Evolutionary conservation across 2,888 invertebrate species (phyloP), one percentile per base, ranked within the genome.

Genomic region (Amphipyra tragopoginis): DNA sequence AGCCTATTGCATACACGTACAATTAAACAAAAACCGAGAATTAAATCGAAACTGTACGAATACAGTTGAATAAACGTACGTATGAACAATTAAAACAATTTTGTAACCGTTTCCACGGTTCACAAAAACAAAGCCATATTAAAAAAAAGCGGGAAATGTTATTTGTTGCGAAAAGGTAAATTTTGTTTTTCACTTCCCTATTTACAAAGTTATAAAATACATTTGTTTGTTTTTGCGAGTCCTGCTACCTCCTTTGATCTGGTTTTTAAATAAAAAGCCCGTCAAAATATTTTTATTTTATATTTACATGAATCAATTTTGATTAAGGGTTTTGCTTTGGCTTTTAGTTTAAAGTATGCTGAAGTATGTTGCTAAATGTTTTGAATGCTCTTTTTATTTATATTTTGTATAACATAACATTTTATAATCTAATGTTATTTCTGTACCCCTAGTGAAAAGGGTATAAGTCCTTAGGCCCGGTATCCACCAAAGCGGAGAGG

Each of bases 161-260:
- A n/a, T 58, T 10, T 43, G 10, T 10, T 43, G 10, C 2, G 4
- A 42, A 53, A 49, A 39, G 8, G 36, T 13, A 53, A 38, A 5
- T 47, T 61, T 67, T 73, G 13, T 47, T n/a, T 67, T 70, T 50
- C 14, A 44, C 21, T 54, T 61, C 15, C 38, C 10, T 72, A 49
- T 56, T 67, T 47, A 56, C 13, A 45, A 47, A 49, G 61, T 56
- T 38, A 21, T 21, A 7, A 43, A 60, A 57, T 21, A 2, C 21
- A 21, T 21, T 40, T 38, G 48, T 42, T 56, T 49, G 49, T 61
- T 59, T 21, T 58, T 44, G 10, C 14, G 7, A 39, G 10, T 15
- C 15, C 11, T 21, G 13, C 14, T 8, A 15, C 1, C 42, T 39
- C 15, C 34, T 71, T 72, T 65, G 47, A 59, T 9, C 11, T 8